These are phyloP conservation scores for Hydrotaea cyrtoneurina DNA, from an alignment of 2,888 invertebrate species.

Conservation along the genomic window DNA sequence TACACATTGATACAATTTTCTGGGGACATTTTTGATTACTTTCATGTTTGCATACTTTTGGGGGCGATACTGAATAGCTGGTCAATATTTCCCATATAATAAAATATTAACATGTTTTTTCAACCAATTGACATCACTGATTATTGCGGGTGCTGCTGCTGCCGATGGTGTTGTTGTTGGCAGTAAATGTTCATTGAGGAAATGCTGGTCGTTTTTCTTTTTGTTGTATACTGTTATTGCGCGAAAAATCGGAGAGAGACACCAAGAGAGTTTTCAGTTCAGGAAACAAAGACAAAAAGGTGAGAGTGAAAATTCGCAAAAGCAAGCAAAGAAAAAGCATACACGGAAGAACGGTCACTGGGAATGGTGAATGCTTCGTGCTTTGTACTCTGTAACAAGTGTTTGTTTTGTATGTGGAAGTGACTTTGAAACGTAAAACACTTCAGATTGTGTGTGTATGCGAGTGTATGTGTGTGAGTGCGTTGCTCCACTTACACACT, in stretches of 20 bases:
- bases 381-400: conserved; percentile 62
- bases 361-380: conserved; percentile 7
- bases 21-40: too few relatives aligned
- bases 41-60: too few relatives aligned
- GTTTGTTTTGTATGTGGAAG: conserved; percentile 57
- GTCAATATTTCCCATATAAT: too few relatives aligned
- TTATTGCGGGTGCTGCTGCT: too few relatives aligned
- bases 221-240: conserved; percentile 40
- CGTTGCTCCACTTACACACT: conserved; percentile 7
- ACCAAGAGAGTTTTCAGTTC: not conserved
- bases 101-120: too few relatives aligned
- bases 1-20: too few relatives aligned
- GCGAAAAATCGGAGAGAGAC: conserved; percentile 51
- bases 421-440: conserved; percentile 41
- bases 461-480: not conserved
- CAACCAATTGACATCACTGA: not conserved
- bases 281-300: not conserved
- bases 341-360: not conserved
- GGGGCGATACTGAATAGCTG: too few relatives aligned
- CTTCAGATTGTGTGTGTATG: not conserved
- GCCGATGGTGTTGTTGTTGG: not conserved
- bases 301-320: conserved; percentile 19
- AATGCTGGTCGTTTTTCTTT: conserved; percentile 10
- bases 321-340: not conserved
- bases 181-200: conserved; percentile 49